A percentile compares a stretch with the other conserved stretches of the same genome.
These are phyloP conservation scores for Cantharis nigra DNA, from an alignment of 2,888 invertebrate species.

Conservation along the genomic window DNA sequence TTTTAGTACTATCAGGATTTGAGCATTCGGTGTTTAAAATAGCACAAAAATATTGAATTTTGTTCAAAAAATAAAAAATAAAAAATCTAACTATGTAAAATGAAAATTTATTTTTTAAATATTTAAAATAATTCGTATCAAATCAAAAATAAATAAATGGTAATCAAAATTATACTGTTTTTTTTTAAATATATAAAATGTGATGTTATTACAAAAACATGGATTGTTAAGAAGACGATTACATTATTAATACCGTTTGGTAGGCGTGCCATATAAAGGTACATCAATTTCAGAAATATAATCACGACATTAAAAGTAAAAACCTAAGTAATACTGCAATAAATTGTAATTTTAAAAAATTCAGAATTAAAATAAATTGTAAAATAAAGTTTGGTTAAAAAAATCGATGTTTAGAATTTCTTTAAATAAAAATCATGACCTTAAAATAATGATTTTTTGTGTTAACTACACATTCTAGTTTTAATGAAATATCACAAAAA, in stretches of 20 bases:
- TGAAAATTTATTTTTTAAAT: not conserved
- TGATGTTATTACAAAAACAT: conserved; percentile 9
- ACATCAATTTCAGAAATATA: not conserved
- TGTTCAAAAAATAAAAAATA: not conserved
- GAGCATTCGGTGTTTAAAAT: not conserved
- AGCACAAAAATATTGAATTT: not conserved
- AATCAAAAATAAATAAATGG: not conserved
- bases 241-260: not conserved
- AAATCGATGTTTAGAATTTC: not conserved
- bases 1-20: not conserved
- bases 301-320: not conserved
- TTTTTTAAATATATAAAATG: not conserved
- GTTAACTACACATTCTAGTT: not conserved
- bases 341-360: not conserved
- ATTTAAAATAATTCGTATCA: not conserved
- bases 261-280: not conserved
- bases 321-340: not conserved
- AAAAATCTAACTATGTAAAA: too few species aligned
- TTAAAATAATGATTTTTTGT: not conserved
- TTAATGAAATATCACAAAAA: not conserved
- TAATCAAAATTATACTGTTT: not conserved
- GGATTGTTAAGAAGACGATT: conserved; percentile 2
- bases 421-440: not conserved
- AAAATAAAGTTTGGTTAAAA: not conserved
- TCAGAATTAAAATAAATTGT: not conserved